phyloP scores from a whole-genome alignment of 2,888 invertebrate genomes.

The Notocelia uddmanniana region DNA sequence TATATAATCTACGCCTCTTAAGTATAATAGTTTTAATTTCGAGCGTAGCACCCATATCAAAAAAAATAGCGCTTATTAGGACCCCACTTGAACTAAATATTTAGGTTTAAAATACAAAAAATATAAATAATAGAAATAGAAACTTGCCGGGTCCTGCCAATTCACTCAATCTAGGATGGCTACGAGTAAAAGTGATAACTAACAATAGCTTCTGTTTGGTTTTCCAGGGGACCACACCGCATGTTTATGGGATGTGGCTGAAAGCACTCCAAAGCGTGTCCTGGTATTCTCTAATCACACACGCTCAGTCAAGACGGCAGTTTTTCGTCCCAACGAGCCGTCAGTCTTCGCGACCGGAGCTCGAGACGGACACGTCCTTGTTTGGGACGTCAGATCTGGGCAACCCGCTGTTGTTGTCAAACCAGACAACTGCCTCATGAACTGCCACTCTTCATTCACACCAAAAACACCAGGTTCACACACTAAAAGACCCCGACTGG shows the following conservation, averaged over 20 bases:
- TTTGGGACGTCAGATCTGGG: constrained; percentile 75
- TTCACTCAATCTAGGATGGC: background rate
- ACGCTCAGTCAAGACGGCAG: constrained; percentile 93
- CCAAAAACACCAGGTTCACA: constrained; percentile 84
- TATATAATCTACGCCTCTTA: too few relatives aligned
- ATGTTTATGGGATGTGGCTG: constrained; percentile 90
- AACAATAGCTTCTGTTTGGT: background rate
- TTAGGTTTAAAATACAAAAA: too few relatives aligned
- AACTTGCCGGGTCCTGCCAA: background rate
- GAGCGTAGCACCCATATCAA: too few relatives aligned
- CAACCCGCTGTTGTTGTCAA: constrained; percentile 76
- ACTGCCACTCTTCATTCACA: constrained; percentile 86
- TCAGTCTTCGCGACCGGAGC: constrained; percentile 95
- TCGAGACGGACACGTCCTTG: constrained; percentile 88
- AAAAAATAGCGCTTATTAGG: too few relatives aligned
- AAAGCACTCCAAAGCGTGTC: constrained; percentile 75
- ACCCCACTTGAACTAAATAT: too few relatives aligned
- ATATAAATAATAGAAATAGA: too few relatives aligned
- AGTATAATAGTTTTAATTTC: too few relatives aligned
- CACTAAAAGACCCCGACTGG: constrained; percentile 76
- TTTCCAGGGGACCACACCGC: constrained; percentile 91
- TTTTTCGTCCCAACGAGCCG: constrained; percentile 89
- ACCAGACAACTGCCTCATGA: constrained; percentile 90
- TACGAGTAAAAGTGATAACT: background rate
- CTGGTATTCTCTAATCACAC: constrained; percentile 91